phyloP scores from a whole-genome alignment of 92 coral and sea anemone genomes.

The Pocillopora meandrina region DNA sequence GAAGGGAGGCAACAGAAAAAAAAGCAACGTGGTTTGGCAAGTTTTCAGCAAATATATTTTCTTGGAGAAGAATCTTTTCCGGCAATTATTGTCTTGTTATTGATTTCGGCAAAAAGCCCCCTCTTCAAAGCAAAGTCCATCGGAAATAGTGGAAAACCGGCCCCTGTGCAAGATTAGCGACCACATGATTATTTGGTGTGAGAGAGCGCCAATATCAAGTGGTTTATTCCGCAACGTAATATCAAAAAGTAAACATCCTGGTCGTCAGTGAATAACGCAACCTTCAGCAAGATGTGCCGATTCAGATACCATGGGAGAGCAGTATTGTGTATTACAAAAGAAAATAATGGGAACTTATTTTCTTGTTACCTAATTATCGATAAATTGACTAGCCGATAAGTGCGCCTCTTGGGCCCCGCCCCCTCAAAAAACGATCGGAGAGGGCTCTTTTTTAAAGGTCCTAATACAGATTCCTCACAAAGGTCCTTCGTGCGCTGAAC shows the following conservation, averaged over 20 bases:
- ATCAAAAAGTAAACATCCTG: neutral
- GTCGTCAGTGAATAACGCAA: neutral
- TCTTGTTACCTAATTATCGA: neutral
- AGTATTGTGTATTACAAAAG: neutral
- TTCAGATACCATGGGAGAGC: no score
- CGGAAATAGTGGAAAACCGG: constrained; percentile 4
- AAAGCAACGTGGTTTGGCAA: no score
- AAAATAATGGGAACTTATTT: neutral
- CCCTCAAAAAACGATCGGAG: no score
- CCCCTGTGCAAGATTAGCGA: constrained; percentile 4
- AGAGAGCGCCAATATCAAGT: neutral
- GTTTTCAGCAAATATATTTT: no score
- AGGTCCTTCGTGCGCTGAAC: no score
- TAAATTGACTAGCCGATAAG: no score
- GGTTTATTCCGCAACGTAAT: neutral
- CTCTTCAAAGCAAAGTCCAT: neutral
- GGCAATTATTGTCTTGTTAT: neutral
- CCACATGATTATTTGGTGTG: neutral
- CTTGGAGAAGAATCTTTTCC: neutral
- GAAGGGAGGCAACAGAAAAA: no score
- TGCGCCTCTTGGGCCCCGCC: no score
- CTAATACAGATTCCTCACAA: no score
- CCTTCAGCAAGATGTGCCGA: neutral
- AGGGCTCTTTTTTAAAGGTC: no score
- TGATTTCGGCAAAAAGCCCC: neutral